A percentile compares a stretch with the other conserved stretches of the same genome.
Evolutionary conservation across 2,888 invertebrate genomes (phyloP).

Genomic region (Epirrhoe alternata): DNA sequence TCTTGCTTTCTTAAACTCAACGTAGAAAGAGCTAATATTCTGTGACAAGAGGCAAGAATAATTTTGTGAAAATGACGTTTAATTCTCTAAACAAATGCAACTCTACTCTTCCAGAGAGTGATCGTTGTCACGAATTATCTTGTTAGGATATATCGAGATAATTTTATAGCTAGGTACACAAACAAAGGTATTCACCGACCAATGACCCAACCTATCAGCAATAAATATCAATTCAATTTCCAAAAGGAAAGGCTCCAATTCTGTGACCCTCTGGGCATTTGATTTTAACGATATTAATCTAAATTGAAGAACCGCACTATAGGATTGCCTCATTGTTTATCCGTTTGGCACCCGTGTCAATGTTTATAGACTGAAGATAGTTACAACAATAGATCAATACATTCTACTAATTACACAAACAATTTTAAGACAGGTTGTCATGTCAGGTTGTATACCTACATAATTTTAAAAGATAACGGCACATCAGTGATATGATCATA

Average conservation of each 20-base stretch:
- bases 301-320: conserved; percentile 49
- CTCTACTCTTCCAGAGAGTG: neutral
- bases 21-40: too few relatives aligned
- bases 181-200: conserved; percentile 16
- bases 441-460: too few relatives aligned
- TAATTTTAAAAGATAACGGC: too few relatives aligned
- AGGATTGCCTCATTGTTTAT: conserved; percentile 43
- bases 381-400: neutral
- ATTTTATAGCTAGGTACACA: neutral
- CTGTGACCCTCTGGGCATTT: conserved; percentile 45
- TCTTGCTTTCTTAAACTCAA: too few relatives aligned
- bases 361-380: conserved; percentile 14
- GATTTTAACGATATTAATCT: conserved; percentile 59
- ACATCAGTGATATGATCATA: too few relatives aligned
- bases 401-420: neutral
- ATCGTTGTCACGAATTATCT: neutral
- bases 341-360: conserved; percentile 40
- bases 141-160: neutral
- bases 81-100: too few relatives aligned
- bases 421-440: too few relatives aligned
- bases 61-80: too few relatives aligned
- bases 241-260: conserved; percentile 45
- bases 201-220: conserved; percentile 39
- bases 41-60: too few relatives aligned
- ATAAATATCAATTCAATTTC: conserved; percentile 51